Base-by-base conservation (phyloP, 2,888 invertebrate species). In the Scrobipalpa atriplicella region DNA sequence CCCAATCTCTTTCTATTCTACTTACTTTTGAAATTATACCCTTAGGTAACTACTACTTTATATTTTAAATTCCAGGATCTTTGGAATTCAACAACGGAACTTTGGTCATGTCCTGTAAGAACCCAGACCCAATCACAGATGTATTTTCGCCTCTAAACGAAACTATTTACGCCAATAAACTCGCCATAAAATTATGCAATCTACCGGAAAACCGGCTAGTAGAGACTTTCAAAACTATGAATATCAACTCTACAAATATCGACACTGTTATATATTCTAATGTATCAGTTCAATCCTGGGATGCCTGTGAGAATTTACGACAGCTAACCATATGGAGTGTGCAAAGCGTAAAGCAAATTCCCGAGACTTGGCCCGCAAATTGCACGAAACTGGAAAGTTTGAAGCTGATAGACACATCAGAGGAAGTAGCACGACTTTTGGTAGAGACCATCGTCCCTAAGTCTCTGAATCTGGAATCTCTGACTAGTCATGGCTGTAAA, bases 151-250 rank as follows among this genome's bases (percentile, higher is more conserved):
- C 58, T 1, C 36, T 16, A 8, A 58, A 58, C 16, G 11, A 38
- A 38, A 38, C 58, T 13, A 16, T 58, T 16, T 36, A 13, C 38
- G 58, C 10, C 29, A 29, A 58, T 2, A 38, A 58, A 29, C 36
- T 58, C 29, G 38, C 29, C 58, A 58, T 58, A 58, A 58, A 38
- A 58, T 58, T 58, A 16, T 58, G 58, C 58, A 58, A 58, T 9
- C n/a, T 58, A 16, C 58, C 38, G 9, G 58, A 58, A 29, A 58
- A 36, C 6, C 38, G 16, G n/a, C n/a, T 58, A 16, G 29, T 38
- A 10, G 58, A 58, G n/a, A 18, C 10, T 3, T 58, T 58, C n/a
- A n/a, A 8, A 38, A 38, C 36, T 9, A 38, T 58, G n/a, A 58
- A 58, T 16, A 58, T 58, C 9, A 58, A 29, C 36, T 16, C 38